Evolutionary conservation across 2,113 vertebrate genomes (phyloP).

Genomic region (Bubalus kerabau): DNA sequence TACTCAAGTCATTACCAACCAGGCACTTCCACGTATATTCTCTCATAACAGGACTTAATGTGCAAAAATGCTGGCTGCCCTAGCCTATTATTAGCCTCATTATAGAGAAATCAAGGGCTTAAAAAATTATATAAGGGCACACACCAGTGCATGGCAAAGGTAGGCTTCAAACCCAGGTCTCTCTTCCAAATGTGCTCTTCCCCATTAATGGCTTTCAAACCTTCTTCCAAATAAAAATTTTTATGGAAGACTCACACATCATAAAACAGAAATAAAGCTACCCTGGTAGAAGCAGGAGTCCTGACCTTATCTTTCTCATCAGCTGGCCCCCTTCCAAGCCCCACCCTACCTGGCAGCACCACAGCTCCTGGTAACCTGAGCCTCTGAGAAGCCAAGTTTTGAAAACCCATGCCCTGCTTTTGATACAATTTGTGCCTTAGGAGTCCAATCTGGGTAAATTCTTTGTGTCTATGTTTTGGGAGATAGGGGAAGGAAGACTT

Average conservation of each 20-base stretch:
- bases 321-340: fast-evolving
- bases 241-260: not conserved
- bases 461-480: not conserved
- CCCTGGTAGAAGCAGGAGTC: not conserved
- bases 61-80: not conserved
- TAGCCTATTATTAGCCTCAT: not conserved
- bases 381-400: not conserved
- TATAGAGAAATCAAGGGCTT: not conserved
- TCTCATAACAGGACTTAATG: not conserved
- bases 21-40: not conserved
- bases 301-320: not conserved
- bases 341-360: not conserved
- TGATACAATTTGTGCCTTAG: not conserved
- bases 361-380: not conserved
- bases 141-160: not conserved
- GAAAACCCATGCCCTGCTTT: not conserved
- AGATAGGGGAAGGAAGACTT: not conserved
- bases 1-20: not conserved
- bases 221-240: not conserved
- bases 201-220: not conserved
- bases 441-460: not conserved
- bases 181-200: not conserved
- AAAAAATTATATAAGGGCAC: not conserved
- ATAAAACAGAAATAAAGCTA: not conserved
- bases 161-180: not conserved